These are phyloP conservation scores for Callithrix jacchus DNA, from an alignment of 2,113 vertebrate species.

Conservation along the genomic window DNA sequence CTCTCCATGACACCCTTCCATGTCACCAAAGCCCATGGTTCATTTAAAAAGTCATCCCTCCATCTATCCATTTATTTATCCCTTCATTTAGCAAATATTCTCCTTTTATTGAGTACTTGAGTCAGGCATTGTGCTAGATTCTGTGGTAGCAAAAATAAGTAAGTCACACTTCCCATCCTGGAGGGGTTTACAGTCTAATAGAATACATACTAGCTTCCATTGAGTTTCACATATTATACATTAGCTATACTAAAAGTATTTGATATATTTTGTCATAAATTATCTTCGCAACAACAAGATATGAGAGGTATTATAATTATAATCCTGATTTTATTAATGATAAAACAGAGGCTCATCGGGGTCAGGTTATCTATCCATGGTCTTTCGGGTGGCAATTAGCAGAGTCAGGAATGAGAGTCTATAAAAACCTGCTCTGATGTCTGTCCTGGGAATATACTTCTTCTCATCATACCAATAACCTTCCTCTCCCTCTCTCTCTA, in stretches of 20 bases:
- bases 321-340: constrained; percentile 2
- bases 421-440: background rate
- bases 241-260: background rate
- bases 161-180: background rate
- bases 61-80: background rate
- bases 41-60: background rate
- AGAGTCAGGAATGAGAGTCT: background rate
- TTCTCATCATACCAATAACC: background rate
- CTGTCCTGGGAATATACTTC: background rate
- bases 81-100: background rate
- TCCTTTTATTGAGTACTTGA: background rate
- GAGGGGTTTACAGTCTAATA: background rate
- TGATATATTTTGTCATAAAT: background rate
- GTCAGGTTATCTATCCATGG: background rate
- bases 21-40: background rate
- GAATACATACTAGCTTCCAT: background rate
- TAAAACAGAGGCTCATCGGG: background rate
- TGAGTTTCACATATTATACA: background rate
- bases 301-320: background rate
- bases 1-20: background rate
- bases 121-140: background rate
- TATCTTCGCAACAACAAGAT: background rate
- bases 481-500: background rate
- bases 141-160: background rate
- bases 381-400: background rate